These are phyloP conservation scores for Cantharis nigra DNA, from an alignment of 2,888 invertebrate species.

Conservation along the genomic window DNA sequence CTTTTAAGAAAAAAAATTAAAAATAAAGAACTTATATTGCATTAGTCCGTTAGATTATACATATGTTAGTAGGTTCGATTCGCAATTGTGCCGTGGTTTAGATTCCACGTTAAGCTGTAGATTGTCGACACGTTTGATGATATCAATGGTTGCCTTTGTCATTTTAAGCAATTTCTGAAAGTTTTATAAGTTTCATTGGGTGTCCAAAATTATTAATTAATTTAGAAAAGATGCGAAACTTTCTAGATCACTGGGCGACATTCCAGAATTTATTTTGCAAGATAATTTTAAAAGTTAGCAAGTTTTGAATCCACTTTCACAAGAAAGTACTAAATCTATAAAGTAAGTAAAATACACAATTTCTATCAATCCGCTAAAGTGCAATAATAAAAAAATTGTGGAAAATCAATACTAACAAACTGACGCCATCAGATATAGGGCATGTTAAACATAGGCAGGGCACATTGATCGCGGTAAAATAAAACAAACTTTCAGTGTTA, in stretches of 20 bases:
- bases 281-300: not conserved
- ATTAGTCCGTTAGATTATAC: too few species aligned
- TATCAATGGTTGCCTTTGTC: too few species aligned
- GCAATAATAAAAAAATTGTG: slow-evolving; percentile 29
- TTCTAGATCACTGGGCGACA: not conserved
- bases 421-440: slow-evolving; percentile 35
- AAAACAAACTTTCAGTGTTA: slow-evolving; percentile 33
- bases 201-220: not conserved
- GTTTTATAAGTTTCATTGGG: not conserved
- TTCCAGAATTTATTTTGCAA: not conserved
- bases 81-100: too few species aligned
- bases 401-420: slow-evolving; percentile 37
- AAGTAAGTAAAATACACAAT: slow-evolving; percentile 22
- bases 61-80: too few species aligned
- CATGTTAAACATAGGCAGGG: slow-evolving; percentile 34
- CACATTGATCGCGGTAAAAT: slow-evolving; percentile 37
- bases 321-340: slow-evolving; percentile 4
- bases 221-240: not conserved
- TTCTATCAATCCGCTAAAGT: slow-evolving; percentile 21
- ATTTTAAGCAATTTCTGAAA: too few species aligned
- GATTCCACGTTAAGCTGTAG: too few species aligned
- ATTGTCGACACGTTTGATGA: too few species aligned
- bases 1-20: too few species aligned
- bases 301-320: not conserved
- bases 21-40: too few species aligned